Percentiles rank a stretch among this genome's conserved stretches.
phyloP scores from a whole-genome alignment of 2,888 invertebrate genomes.

The Plebejus argus region DNA sequence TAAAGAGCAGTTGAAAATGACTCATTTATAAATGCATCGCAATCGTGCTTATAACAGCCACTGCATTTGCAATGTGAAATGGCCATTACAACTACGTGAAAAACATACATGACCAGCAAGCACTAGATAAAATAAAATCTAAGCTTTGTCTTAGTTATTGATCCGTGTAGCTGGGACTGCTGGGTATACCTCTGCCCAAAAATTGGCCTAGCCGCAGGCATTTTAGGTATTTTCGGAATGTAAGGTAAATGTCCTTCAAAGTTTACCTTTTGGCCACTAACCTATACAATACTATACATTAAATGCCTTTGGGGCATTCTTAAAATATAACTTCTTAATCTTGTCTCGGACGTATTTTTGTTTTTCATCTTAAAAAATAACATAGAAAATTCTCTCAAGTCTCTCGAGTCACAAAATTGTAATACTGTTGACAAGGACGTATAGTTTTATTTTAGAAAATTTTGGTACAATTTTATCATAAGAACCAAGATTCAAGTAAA shows the following conservation, averaged over 20 bases:
- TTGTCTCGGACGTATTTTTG: background rate
- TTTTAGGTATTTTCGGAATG: background rate
- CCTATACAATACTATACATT: constrained; percentile 17
- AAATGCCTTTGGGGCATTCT: background rate
- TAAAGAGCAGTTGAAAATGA: no score
- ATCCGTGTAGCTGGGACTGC: no score
- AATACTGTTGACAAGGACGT: background rate
- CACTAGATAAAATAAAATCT: no score
- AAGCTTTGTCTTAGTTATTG: no score
- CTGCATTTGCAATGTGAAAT: no score
- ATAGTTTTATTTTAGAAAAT: background rate
- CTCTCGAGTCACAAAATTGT: background rate
- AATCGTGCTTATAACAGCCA: no score
- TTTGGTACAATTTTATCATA: no score
- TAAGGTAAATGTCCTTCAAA: constrained; percentile 6
- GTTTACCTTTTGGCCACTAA: background rate
- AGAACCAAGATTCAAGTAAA: background rate
- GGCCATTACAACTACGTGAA: no score
- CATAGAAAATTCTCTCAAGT: background rate
- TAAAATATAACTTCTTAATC: background rate
- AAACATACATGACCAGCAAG: no score
- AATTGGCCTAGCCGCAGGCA: background rate
- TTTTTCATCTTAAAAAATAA: background rate
- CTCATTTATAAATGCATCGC: no score
- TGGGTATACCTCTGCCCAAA: background rate